phyloP scores from a whole-genome alignment of 2,888 invertebrate species.

The Stenodema calcarata region DNA sequence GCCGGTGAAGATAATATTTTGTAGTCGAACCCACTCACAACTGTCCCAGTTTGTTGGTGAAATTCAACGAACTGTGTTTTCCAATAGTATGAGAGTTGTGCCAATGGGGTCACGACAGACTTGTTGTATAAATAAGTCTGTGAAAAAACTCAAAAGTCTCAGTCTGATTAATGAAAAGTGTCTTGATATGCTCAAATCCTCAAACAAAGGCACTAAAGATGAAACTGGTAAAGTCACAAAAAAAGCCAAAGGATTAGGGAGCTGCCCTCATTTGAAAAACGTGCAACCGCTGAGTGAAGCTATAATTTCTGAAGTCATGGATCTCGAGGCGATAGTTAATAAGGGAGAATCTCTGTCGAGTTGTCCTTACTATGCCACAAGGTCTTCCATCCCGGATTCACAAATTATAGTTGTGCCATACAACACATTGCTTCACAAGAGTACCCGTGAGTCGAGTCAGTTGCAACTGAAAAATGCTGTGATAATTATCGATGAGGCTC shows the following conservation, averaged over 20 bases:
- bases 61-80: slow-evolving; percentile 81
- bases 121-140: slow-evolving; percentile 85
- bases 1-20: slow-evolving; percentile 80
- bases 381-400: slow-evolving; percentile 81
- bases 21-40: slow-evolving; percentile 97
- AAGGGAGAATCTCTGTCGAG: slow-evolving; percentile 74
- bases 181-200: slow-evolving; percentile 77
- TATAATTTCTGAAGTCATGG: slow-evolving; percentile 74
- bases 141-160: slow-evolving; percentile 74
- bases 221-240: slow-evolving; percentile 69
- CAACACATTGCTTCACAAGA: slow-evolving; percentile 79
- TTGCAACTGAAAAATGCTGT: slow-evolving; percentile 76
- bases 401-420: slow-evolving; percentile 80
- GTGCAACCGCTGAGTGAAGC: slow-evolving; percentile 67
- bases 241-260: slow-evolving; percentile 63
- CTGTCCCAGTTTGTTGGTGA: slow-evolving; percentile 94
- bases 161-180: slow-evolving; percentile 91
- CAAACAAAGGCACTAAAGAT: slow-evolving; percentile 65
- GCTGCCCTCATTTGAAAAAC: slow-evolving; percentile 70
- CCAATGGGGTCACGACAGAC: slow-evolving; percentile 91
- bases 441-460: slow-evolving; percentile 76
- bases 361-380: slow-evolving; percentile 93
- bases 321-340: slow-evolving; percentile 85
- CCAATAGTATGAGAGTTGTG: slow-evolving; percentile 73
- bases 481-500: slow-evolving; percentile 94